These are phyloP conservation scores for Muscicapa comitata DNA, from an alignment of 2,797 vertebrate species.

Conservation along the genomic window DNA sequence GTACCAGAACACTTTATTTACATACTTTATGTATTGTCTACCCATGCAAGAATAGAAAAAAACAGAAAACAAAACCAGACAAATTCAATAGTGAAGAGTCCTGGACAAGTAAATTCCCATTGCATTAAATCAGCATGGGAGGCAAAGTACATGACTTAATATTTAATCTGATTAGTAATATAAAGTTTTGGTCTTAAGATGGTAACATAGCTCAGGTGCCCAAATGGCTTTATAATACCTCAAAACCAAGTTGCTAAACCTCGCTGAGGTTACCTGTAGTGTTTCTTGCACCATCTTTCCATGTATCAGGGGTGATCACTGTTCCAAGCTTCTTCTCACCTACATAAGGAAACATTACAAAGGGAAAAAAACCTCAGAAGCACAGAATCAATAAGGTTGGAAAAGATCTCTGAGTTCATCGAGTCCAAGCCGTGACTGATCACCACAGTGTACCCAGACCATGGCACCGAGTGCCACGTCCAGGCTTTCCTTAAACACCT, in stretches of 20 bases:
- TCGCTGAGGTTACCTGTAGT: conserved; percentile 86
- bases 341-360: conserved; percentile 24
- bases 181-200: background rate
- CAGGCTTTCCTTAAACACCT: background rate
- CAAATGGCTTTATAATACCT: background rate
- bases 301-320: conserved; percentile 96
- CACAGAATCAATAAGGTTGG: background rate
- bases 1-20: background rate
- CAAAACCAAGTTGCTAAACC: fast-evolving
- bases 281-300: conserved; percentile 97
- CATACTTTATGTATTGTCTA: background rate
- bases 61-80: fast-evolving
- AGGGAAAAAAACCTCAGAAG: background rate
- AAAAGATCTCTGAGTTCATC: fast-evolving
- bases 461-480: fast-evolving
- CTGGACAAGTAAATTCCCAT: background rate
- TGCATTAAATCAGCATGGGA: background rate
- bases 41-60: fast-evolving
- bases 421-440: fast-evolving
- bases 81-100: background rate
- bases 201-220: fast-evolving
- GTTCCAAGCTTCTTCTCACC: conserved; percentile 97
- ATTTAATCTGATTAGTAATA: background rate
- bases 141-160: background rate
- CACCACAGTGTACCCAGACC: fast-evolving